Conservation (phyloP, 2,888 invertebrate species). For the Tipula helvola region DNA sequence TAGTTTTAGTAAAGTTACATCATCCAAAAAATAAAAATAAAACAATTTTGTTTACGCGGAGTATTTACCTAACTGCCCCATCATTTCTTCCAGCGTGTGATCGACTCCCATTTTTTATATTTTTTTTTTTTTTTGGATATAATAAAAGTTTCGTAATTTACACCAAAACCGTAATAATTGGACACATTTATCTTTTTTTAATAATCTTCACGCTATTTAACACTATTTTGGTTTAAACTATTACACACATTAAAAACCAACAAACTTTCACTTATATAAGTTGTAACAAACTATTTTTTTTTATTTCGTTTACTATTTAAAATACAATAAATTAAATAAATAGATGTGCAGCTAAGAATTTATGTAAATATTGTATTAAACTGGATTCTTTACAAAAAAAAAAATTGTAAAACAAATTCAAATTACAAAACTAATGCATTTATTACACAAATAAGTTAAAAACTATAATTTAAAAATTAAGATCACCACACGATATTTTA, state of each 20-base stretch:
- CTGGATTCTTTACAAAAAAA: too few relatives aligned
- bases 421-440: neutral
- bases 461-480: neutral
- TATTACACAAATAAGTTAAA: neutral
- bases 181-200: neutral
- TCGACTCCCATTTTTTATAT: conserved; percentile 44
- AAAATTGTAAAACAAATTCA: too few relatives aligned
- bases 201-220: neutral
- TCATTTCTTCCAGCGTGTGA: conserved; percentile 49
- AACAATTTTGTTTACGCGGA: neutral
- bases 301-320: neutral
- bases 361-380: too few relatives aligned
- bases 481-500: neutral
- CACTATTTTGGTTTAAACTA: neutral
- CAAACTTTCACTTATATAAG: neutral
- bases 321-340: neutral
- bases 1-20: neutral
- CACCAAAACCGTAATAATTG: neutral
- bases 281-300: neutral
- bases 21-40: conserved; percentile 9
- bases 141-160: neutral
- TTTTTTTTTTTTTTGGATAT: too few relatives aligned
- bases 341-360: neutral
- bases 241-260: neutral
- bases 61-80: conserved; percentile 50